phyloP scores from a whole-genome alignment of 2,888 invertebrate genomes.

The Synergus japonicus region DNA sequence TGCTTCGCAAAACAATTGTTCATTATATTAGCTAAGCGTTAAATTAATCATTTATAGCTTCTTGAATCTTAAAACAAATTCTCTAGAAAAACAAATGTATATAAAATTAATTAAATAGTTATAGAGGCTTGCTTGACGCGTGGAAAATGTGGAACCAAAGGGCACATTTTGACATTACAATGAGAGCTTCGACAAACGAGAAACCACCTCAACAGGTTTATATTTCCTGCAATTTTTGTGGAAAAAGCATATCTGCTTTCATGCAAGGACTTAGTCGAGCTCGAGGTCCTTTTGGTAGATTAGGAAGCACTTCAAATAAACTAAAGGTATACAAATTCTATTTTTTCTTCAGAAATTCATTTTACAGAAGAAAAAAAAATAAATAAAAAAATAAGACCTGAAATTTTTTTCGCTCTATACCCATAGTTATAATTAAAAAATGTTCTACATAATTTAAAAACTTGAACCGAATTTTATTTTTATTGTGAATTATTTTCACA shows the following conservation, averaged over 20 bases:
- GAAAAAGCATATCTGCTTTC: constrained; percentile 91
- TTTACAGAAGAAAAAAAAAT: not conserved
- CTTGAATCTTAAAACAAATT: not conserved
- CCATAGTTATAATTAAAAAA: not conserved
- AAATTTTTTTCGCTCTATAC: too few relatives aligned
- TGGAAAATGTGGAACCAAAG: constrained; percentile 96
- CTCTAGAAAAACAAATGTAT: not conserved
- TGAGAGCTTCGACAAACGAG: constrained; percentile 81
- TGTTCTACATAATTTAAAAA: not conserved
- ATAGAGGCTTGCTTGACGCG: constrained; percentile 89
- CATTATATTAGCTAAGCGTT: not conserved
- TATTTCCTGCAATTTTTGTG: constrained; percentile 96
- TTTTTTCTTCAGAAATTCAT: constrained; percentile 1
- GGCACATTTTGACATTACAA: constrained; percentile 92
- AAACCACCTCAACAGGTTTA: constrained; percentile 84
- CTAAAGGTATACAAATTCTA: constrained; percentile 80
- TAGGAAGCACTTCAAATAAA: constrained; percentile 85
- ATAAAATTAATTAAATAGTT: constrained; percentile 79
- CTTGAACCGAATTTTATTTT: not conserved
- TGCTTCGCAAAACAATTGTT: too few relatives aligned
- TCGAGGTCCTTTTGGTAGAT: constrained; percentile 80
- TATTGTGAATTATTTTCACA: constrained; percentile 68
- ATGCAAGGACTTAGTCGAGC: constrained; percentile 84
- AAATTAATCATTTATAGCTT: not conserved
- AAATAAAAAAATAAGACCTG: too few relatives aligned